Percentiles rank a stretch among this genome's conserved stretches.
phyloP scores from a whole-genome alignment of 1,140 invertebrate species.

The Alviniconcha marisindica region DNA sequence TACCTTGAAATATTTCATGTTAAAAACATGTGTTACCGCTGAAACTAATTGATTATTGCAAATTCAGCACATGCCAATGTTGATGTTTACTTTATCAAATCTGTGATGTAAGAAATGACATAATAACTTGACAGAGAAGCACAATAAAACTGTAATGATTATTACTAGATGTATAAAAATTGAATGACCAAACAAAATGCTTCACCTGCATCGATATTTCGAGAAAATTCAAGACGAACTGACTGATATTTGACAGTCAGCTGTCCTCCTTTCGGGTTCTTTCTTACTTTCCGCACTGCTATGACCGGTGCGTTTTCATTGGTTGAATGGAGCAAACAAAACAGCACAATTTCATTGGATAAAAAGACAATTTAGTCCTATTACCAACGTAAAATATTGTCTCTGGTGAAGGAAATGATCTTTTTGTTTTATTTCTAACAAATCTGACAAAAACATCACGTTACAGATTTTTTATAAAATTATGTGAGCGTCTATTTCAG shows the following conservation, averaged over 20 bases:
- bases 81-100: slow-evolving; percentile 23
- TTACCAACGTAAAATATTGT: no score
- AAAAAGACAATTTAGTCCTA: background rate
- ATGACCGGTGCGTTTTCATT: slow-evolving; percentile 30
- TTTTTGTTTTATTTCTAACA: background rate
- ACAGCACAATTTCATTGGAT: background rate
- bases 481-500: background rate
- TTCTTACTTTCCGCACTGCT: slow-evolving; percentile 14
- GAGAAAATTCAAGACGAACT: slow-evolving; percentile 31
- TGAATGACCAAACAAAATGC: background rate
- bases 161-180: background rate
- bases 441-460: background rate
- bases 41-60: background rate
- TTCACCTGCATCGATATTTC: slow-evolving; percentile 40
- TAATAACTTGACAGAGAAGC: slow-evolving; percentile 7
- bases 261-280: slow-evolving; percentile 43
- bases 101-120: background rate
- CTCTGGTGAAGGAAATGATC: no score
- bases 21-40: background rate
- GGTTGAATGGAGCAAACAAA: slow-evolving; percentile 16
- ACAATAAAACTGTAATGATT: background rate
- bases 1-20: no score
- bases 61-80: slow-evolving; percentile 36
- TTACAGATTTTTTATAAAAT: background rate
- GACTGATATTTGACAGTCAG: slow-evolving; percentile 36